Evolutionary conservation across 2,888 invertebrate genomes (phyloP).

Genomic region (Drosophila anomalata): DNA sequence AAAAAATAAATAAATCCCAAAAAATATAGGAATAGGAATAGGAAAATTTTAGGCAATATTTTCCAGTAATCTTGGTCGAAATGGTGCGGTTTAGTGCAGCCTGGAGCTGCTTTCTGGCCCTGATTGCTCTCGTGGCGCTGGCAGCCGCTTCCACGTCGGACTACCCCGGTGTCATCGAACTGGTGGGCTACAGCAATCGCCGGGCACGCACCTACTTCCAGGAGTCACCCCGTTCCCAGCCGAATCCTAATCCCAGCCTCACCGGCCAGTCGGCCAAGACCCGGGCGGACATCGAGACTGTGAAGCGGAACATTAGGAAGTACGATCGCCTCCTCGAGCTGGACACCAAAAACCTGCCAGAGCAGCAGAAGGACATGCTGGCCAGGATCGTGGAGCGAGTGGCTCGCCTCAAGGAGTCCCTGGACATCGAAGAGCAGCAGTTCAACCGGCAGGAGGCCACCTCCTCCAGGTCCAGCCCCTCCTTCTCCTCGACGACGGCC

Average conservation of each 20-base stretch:
- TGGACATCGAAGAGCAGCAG: conserved; percentile 79
- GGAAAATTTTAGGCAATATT: conserved; percentile 14
- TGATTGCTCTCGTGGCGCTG: conserved; percentile 42
- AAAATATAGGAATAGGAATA: conserved; percentile 10
- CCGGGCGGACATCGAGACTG: conserved; percentile 83
- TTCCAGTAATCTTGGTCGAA: conserved; percentile 23
- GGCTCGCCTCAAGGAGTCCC: conserved; percentile 82
- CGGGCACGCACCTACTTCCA: conserved; percentile 81
- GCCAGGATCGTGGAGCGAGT: conserved; percentile 83
- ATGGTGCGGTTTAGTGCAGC: conserved; percentile 64
- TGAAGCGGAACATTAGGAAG: conserved; percentile 82
- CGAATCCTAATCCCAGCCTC: conserved; percentile 47
- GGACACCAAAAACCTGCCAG: conserved; percentile 83
- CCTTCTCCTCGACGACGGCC: conserved; percentile 22
- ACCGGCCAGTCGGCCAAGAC: conserved; percentile 75
- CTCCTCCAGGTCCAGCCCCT: conserved; percentile 47
- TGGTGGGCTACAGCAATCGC: conserved; percentile 82
- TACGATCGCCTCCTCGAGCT: conserved; percentile 82
- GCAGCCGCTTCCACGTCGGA: conserved; percentile 55
- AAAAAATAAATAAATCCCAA: conserved; percentile 10
- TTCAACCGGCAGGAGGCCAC: conserved; percentile 58
- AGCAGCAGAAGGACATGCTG: conserved; percentile 83
- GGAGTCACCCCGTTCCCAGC: conserved; percentile 46
- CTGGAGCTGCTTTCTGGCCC: conserved; percentile 51
- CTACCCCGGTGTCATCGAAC: conserved; percentile 83